A percentile compares a stretch with the other conserved stretches of the same genome.
phyloP scores from a whole-genome alignment of 35 echinoderm and acorn worm species.

The Diadema setosum region DNA sequence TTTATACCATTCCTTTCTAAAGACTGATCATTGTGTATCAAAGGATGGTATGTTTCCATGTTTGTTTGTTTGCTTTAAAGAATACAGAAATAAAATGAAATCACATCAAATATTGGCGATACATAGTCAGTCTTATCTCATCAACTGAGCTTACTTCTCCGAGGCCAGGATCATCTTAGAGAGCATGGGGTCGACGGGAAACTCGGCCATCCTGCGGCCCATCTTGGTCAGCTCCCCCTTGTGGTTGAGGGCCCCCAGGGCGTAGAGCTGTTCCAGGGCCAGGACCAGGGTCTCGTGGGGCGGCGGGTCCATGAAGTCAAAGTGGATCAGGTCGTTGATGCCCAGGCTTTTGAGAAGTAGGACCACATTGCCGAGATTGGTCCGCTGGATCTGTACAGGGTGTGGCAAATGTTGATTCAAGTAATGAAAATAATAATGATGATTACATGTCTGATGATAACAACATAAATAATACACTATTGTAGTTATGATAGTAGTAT shows the following conservation, averaged over 20 bases:
- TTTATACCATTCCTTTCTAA: too few species aligned
- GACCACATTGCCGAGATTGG: constrained; percentile 93
- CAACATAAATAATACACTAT: too few species aligned
- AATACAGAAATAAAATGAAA: too few species aligned
- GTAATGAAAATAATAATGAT: too few species aligned
- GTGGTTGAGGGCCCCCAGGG: constrained; percentile 94
- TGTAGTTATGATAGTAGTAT: too few species aligned
- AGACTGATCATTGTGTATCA: too few species aligned
- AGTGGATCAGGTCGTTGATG: constrained; percentile 96
- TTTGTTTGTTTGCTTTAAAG: too few species aligned
- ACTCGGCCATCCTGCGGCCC: constrained; percentile 91
- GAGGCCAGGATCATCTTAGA: constrained; percentile 98
- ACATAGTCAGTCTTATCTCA: too few species aligned
- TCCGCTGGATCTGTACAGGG: constrained; percentile 93
- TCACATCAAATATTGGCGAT: too few species aligned
- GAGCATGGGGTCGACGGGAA: constrained; percentile 93
- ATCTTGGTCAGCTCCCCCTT: constrained; percentile 95
- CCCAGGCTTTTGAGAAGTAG: constrained; percentile 89
- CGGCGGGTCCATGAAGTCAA: constrained; percentile 97
- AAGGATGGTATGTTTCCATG: too few species aligned
- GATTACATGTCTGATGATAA: too few species aligned
- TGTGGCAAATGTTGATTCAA: too few species aligned
- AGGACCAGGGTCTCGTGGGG: constrained; percentile 98
- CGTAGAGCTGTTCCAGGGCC: constrained; percentile 93
- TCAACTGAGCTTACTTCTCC: constrained; percentile 71